These are phyloP conservation scores for Cirrhinus mrigala DNA, from an alignment of 2,797 vertebrate species.

Conservation along the genomic window DNA sequence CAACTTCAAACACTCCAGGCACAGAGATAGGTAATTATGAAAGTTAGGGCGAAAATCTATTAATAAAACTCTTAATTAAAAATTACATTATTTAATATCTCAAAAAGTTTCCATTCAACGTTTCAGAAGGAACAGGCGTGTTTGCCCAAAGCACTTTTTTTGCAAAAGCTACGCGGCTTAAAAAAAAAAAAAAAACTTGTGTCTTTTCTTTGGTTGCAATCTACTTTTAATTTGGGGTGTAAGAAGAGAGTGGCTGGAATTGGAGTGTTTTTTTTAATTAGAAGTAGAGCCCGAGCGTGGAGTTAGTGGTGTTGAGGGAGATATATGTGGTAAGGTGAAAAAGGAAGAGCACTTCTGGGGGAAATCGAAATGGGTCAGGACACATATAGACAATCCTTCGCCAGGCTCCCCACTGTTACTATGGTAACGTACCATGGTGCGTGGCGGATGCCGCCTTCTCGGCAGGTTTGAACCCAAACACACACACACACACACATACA, in stretches of 20 bases:
- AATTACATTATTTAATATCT: slow-evolving; percentile 84
- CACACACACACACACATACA: slow-evolving; percentile 43
- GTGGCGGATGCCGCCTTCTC: slow-evolving; percentile 57
- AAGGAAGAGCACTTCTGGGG: slow-evolving; percentile 76
- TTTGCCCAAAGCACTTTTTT: slow-evolving; percentile 75
- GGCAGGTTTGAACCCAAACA: slow-evolving; percentile 61
- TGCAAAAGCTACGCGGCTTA: slow-evolving; percentile 10
- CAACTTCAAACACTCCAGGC: slow-evolving; percentile 80
- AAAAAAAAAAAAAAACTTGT: not conserved
- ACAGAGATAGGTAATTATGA: slow-evolving; percentile 80
- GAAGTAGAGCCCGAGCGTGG: slow-evolving; percentile 57
- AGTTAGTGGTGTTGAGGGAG: slow-evolving; percentile 41
- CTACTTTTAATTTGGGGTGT: slow-evolving; percentile 52
- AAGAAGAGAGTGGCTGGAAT: slow-evolving; percentile 50
- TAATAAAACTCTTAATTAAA: slow-evolving; percentile 86
- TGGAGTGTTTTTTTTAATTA: slow-evolving; percentile 69
- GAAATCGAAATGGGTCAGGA: slow-evolving; percentile 81
- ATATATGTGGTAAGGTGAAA: slow-evolving; percentile 62
- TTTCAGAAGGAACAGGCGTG: slow-evolving; percentile 80
- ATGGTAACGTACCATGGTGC: slow-evolving; percentile 81
- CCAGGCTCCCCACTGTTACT: slow-evolving; percentile 81
- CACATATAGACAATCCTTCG: slow-evolving; percentile 77
- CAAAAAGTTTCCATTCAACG: slow-evolving; percentile 82
- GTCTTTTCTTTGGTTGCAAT: slow-evolving; percentile 51
- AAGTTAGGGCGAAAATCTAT: slow-evolving; percentile 82